phyloP scores from a whole-genome alignment of 1,140 invertebrate genomes.

The Prorops nasuta region DNA sequence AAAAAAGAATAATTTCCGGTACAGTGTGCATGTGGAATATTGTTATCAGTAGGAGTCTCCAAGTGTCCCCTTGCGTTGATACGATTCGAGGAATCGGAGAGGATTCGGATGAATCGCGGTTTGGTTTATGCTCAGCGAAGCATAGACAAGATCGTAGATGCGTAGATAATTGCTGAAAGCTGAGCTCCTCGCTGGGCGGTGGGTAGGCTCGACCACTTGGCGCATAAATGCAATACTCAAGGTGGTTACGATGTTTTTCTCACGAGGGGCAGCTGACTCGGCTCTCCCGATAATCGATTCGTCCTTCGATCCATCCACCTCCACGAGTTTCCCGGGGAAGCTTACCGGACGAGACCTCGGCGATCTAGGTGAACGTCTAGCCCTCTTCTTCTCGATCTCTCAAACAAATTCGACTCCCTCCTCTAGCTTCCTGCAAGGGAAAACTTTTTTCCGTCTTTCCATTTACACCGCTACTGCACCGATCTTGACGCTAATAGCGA shows the following conservation, averaged over 20 bases:
- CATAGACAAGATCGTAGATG: constrained; percentile 28
- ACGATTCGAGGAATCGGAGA: too few species aligned
- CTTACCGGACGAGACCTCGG: constrained; percentile 14
- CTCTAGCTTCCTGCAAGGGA: neutral
- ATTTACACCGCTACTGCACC: constrained; percentile 11
- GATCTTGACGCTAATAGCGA: too few species aligned
- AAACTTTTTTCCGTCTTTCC: constrained; percentile 26
- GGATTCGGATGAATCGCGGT: too few species aligned
- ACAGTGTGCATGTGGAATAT: too few species aligned
- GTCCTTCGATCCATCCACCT: constrained; percentile 33
- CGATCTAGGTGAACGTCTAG: constrained; percentile 20
- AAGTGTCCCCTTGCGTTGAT: too few species aligned
- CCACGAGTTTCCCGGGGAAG: constrained; percentile 23
- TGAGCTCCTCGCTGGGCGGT: neutral
- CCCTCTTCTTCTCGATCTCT: neutral
- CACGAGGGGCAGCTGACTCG: constrained; percentile 37
- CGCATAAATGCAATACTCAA: constrained; percentile 10
- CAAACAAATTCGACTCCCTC: neutral
- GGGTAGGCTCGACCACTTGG: neutral
- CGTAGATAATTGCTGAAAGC: constrained; percentile 18
- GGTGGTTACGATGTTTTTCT: constrained; percentile 35
- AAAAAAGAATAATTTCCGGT: too few species aligned
- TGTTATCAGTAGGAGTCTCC: too few species aligned
- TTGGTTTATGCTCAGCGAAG: constrained; percentile 41
- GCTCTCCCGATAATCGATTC: constrained; percentile 31